Conservation (phyloP, 2,113 vertebrate genomes). For the Nerophis ophidion region DNA sequence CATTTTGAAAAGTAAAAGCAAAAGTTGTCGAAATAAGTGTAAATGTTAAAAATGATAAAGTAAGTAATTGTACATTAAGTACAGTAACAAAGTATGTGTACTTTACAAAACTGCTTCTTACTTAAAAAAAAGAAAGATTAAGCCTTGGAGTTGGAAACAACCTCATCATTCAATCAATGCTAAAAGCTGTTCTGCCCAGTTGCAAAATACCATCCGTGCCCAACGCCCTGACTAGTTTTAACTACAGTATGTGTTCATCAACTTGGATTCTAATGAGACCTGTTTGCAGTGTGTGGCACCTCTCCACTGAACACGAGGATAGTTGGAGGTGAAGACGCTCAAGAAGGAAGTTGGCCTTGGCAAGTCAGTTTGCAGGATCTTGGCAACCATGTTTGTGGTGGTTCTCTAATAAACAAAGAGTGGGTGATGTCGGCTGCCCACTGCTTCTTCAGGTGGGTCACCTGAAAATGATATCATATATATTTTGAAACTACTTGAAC, state of each 20-base stretch:
- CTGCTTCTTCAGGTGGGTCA: conserved; percentile 60
- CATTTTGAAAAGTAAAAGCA: too few relatives aligned
- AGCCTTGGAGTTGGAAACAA: too few relatives aligned
- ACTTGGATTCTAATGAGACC: background rate
- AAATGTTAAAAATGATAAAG: too few relatives aligned
- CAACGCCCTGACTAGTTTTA: background rate
- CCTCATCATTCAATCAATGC: too few relatives aligned
- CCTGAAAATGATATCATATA: background rate
- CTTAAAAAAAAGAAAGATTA: too few relatives aligned
- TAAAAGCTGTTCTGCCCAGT: too few relatives aligned
- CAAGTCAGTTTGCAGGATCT: conserved; percentile 49
- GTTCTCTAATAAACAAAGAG: conserved; percentile 57
- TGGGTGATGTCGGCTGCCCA: conserved; percentile 75
- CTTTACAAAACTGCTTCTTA: too few relatives aligned
- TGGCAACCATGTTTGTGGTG: conserved; percentile 67
- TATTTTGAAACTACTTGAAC: too few relatives aligned
- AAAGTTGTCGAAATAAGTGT: too few relatives aligned
- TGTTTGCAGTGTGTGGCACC: conserved; percentile 9
- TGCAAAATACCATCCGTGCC: too few relatives aligned
- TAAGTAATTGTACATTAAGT: too few relatives aligned
- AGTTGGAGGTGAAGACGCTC: conserved; percentile 50
- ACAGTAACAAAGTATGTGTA: too few relatives aligned
- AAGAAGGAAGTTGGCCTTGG: conserved; percentile 66
- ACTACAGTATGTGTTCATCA: background rate
- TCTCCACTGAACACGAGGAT: conserved; percentile 38